Base-by-base conservation (phyloP, 2,113 vertebrate species). In the Eurypyga helias region DNA sequence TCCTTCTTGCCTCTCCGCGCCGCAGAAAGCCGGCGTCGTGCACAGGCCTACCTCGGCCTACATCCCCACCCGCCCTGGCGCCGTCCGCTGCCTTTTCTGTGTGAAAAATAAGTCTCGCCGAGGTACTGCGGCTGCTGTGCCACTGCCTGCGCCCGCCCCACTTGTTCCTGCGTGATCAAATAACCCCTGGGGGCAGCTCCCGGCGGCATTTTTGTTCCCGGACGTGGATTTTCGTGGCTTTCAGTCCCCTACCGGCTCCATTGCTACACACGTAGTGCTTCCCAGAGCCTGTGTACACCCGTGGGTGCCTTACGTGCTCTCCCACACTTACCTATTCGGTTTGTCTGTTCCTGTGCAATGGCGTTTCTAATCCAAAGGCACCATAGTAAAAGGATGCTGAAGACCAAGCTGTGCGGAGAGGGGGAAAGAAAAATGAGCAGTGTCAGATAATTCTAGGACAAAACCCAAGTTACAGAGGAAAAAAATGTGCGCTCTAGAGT, bases 211-310 rank as follows among this genome's bases (percentile, higher is more conserved):
- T 18, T 12, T 46, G 13, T 7, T 28, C 7, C 10, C 8, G 7
- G 10, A 1, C 18, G 0, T 1, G 5, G 0, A 5, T 57, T 21
- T 23, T n/a, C 1, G 0, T 4, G 57, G 18, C 23, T 24, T 26
- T 34, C 28, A 6, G 9, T 24, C 17, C 1, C 26, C 26, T 2
- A 41, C 41, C 41, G 41, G 10, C 41, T 41, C 41, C 36, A 1
- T 36, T 3, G 0, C 20, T 5, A 8, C 64, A 12, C 8, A 0
- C 5, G 12, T 13, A 3, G 7, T 14, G 52, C n/a, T 70, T 13
- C 11, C 21, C 48, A 17, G 26, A 13, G 15, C 26, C 1, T 8
- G 6, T 17, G 17, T 16, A 3, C 9, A 2, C 7, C 6, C 1
- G 2, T 0, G 3, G 5, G 60, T 11, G 9, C 19, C 21, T 21